Conservation (phyloP, 2,888 invertebrate species). For the Troides oblongomaculatus region DNA sequence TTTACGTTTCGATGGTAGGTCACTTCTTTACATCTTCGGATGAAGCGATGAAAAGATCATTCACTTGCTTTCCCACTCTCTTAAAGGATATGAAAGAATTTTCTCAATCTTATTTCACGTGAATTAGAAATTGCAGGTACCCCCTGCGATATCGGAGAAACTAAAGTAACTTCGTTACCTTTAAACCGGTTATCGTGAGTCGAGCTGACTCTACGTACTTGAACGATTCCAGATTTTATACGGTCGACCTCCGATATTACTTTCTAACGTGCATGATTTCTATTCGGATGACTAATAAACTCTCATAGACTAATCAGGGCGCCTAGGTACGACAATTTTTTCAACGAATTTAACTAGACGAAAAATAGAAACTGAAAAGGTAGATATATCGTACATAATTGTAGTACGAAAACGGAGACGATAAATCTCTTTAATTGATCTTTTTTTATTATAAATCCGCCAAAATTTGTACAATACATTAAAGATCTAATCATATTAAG, state of each 20-base stretch:
- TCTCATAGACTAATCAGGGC: background rate
- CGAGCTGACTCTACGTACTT: background rate
- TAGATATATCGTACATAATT: too few species aligned
- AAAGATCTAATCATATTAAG: too few species aligned
- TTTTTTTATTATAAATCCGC: too few species aligned
- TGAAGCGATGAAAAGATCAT: background rate
- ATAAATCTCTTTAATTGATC: too few species aligned
- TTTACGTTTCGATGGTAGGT: too few species aligned
- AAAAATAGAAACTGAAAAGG: too few species aligned
- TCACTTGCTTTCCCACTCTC: background rate
- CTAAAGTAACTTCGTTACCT: slow-evolving; percentile 1
- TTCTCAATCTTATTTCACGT: background rate
- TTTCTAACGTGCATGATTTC: background rate
- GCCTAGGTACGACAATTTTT: too few species aligned
- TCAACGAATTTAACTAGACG: too few species aligned
- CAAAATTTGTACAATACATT: too few species aligned
- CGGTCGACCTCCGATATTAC: background rate
- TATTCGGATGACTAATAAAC: background rate
- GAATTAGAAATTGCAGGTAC: background rate
- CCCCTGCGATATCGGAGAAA: background rate
- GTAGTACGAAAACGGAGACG: too few species aligned
- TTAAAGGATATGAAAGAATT: background rate
- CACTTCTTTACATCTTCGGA: too few species aligned
- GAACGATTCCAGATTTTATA: background rate
- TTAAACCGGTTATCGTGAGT: background rate